Conservation (phyloP, 2,888 invertebrate species). For the Acanthacorydalis orientalis region DNA sequence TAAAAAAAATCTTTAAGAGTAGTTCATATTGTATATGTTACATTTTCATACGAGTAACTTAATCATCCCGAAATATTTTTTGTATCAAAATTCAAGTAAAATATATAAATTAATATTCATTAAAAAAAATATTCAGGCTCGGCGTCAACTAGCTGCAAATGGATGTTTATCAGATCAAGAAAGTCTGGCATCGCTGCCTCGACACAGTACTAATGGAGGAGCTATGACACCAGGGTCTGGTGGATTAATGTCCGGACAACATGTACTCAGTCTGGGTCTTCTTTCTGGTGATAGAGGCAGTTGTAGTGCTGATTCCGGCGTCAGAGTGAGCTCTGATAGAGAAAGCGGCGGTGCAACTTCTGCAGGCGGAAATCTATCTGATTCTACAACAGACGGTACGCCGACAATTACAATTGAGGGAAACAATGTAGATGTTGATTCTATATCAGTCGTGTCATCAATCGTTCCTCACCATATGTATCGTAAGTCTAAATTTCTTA, state of each 20-base stretch:
- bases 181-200: conserved; percentile 52
- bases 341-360: conserved; percentile 67
- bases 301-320: conserved; percentile 75
- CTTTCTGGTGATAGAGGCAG: conserved; percentile 56
- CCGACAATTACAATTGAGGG: conserved; percentile 38
- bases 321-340: conserved; percentile 66
- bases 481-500: conserved; percentile 32
- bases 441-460: conserved; percentile 52
- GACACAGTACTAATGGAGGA: conserved; percentile 38
- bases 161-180: conserved; percentile 77
- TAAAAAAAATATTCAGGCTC: conserved; percentile 33
- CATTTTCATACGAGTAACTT: no score
- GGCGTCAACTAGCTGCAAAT: conserved; percentile 55
- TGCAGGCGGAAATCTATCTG: conserved; percentile 65
- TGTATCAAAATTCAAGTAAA: not conserved
- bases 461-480: conserved; percentile 49
- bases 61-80: no score
- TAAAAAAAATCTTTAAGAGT: no score
- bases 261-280: conserved; percentile 30
- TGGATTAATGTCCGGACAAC: conserved; percentile 28
- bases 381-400: conserved; percentile 60
- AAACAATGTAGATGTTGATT: conserved; percentile 51
- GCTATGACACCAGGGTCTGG: conserved; percentile 42
- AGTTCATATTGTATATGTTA: no score
- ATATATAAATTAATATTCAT: conserved; percentile 1